phyloP scores from a whole-genome alignment of 2,888 invertebrate species.

The Nomada fabriciana region DNA sequence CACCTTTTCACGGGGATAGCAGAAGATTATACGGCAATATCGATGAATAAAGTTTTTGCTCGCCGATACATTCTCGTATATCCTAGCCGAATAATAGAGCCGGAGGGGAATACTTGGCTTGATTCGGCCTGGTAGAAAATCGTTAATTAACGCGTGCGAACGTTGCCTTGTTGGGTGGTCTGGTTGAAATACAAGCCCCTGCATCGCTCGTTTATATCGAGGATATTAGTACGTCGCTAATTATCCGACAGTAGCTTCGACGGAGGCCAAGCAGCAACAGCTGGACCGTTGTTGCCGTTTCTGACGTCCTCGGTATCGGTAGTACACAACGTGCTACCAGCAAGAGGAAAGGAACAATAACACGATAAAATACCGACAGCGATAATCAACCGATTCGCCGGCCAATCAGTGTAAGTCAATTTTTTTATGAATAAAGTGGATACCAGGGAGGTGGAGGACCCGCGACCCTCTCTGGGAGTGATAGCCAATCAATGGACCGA shows the following conservation, averaged over 20 bases:
- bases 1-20: neutral
- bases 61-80: neutral
- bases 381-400: constrained; percentile 46
- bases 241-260: constrained; percentile 52
- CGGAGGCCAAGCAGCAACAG: constrained; percentile 34
- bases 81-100: constrained; percentile 24
- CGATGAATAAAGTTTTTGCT: constrained; percentile 22
- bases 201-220: constrained; percentile 55
- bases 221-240: constrained; percentile 61
- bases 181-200: constrained; percentile 33
- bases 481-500: constrained; percentile 34
- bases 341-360: constrained; percentile 35
- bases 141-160: constrained; percentile 54
- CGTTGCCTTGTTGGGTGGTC: constrained; percentile 54
- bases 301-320: constrained; percentile 11
- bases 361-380: constrained; percentile 37
- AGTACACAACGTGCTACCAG: constrained; percentile 2
- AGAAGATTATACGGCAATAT: constrained; percentile 8
- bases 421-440: constrained; percentile 46
- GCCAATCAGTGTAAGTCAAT: constrained; percentile 60
- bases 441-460: constrained; percentile 37
- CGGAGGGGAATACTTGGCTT: neutral
- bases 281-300: constrained; percentile 31
- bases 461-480: constrained; percentile 9
- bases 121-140: constrained; percentile 40